Percentiles rank a stretch among this genome's conserved stretches.
phyloP scores from a whole-genome alignment of 2,888 invertebrate genomes.

The Rhingia rostrata region DNA sequence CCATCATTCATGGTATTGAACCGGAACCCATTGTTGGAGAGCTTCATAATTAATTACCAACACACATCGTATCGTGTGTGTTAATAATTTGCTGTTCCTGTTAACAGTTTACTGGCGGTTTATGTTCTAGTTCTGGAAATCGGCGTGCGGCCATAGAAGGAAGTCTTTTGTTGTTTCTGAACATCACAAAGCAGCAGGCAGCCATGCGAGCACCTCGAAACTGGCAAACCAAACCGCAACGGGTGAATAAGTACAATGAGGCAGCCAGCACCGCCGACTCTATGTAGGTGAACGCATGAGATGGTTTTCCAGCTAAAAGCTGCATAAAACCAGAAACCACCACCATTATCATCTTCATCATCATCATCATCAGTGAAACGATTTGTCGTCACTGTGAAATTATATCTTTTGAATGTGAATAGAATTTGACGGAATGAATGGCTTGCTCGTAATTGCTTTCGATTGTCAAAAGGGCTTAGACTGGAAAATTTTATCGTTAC shows the following conservation, averaged over 20 bases:
- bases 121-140: conserved; percentile 6
- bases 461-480: conserved; percentile 35
- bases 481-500: conserved; percentile 20
- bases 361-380: conserved; percentile 18
- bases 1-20: conserved; percentile 40
- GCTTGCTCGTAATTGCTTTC: conserved; percentile 38
- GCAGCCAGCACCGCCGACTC: conserved; percentile 8
- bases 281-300: conserved; percentile 56
- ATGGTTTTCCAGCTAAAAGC: conserved; percentile 46
- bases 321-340: conserved; percentile 27
- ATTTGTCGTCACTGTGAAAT: conserved; percentile 7
- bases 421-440: conserved; percentile 35
- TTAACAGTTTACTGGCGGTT: conserved; percentile 21
- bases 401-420: background rate
- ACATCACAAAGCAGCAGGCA: conserved; percentile 49
- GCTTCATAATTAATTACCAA: conserved; percentile 56
- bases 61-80: conserved; percentile 20
- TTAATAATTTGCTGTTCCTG: conserved; percentile 18
- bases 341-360: conserved; percentile 19
- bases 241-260: conserved; percentile 55
- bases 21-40: conserved; percentile 34
- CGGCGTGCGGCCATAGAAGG: conserved; percentile 10
- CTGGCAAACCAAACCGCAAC: conserved; percentile 57
- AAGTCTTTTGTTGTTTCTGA: conserved; percentile 49
- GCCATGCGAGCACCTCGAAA: conserved; percentile 53